Evolutionary conservation across 2,113 vertebrate genomes (phyloP).

Genomic region (Stomatorhinus ivindoensis): DNA sequence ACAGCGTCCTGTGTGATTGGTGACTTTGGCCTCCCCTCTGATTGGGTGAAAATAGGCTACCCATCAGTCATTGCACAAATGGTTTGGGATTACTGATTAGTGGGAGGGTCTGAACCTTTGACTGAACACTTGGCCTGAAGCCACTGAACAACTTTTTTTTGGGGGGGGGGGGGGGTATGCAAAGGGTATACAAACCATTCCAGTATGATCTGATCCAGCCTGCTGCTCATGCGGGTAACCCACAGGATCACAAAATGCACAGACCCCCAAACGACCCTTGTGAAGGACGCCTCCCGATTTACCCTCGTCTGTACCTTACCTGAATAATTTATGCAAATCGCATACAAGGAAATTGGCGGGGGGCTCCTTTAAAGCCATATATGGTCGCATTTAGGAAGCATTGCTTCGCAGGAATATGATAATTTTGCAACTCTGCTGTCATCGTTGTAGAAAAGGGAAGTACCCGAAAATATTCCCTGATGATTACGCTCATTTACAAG

Average conservation of each 20-base stretch:
- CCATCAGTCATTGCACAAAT: neutral
- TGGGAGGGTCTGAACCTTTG: neutral
- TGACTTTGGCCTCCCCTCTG: neutral
- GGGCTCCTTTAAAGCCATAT: conserved; percentile 13
- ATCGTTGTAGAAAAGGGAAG: neutral
- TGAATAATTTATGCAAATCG: conserved; percentile 21
- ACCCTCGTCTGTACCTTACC: neutral
- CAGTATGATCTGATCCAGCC: neutral
- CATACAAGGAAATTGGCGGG: conserved; percentile 5
- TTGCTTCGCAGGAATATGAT: conserved; percentile 1
- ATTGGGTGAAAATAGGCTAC: neutral
- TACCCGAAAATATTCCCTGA: neutral
- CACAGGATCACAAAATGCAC: neutral
- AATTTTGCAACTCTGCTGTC: neutral
- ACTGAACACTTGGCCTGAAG: neutral
- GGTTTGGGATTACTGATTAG: conserved; percentile 3
- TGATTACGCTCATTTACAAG: neutral
- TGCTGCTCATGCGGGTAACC: neutral
- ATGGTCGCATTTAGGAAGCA: conserved; percentile 10
- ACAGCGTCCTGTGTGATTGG: neutral
- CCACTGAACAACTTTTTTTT: neutral
- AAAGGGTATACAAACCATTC: neutral
- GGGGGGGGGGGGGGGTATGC: neutral
- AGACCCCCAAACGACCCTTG: neutral
- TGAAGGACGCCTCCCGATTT: neutral